phyloP scores from a whole-genome alignment of 2,888 invertebrate species.

The Aleiodes leptofemur region DNA sequence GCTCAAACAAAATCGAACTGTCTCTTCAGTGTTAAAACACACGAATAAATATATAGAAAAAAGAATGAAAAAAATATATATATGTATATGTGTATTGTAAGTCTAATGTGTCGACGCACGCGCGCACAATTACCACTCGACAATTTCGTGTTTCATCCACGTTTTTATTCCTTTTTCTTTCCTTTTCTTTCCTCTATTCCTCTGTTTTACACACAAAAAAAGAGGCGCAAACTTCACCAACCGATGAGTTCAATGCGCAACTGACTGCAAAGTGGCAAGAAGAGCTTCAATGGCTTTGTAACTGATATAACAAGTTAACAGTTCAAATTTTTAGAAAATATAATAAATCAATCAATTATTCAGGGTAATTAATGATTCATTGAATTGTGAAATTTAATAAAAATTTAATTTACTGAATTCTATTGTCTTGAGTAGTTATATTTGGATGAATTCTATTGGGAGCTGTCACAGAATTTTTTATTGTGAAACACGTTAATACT shows the following conservation, averaged over 20 bases:
- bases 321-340: no score
- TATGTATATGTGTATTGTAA: neutral
- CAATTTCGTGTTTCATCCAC: neutral
- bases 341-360: no score
- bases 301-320: no score
- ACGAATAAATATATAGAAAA: no score
- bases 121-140: neutral
- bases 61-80: neutral
- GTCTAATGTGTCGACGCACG: neutral
- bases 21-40: neutral
- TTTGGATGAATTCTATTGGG: neutral
- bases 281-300: neutral
- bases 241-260: conserved; percentile 41
- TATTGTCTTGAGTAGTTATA: no score
- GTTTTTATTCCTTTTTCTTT: neutral
- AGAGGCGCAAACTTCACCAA: neutral
- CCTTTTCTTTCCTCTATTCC: no score
- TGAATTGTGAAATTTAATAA: no score
- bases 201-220: no score
- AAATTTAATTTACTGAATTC: no score
- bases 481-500: neutral
- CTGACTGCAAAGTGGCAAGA: conserved; percentile 33
- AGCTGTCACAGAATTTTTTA: neutral
- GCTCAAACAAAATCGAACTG: conserved; percentile 22
- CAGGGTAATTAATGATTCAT: no score